Evolutionary conservation across 2,888 invertebrate genomes (phyloP).

Genomic region (Nymphalis polychloros): DNA sequence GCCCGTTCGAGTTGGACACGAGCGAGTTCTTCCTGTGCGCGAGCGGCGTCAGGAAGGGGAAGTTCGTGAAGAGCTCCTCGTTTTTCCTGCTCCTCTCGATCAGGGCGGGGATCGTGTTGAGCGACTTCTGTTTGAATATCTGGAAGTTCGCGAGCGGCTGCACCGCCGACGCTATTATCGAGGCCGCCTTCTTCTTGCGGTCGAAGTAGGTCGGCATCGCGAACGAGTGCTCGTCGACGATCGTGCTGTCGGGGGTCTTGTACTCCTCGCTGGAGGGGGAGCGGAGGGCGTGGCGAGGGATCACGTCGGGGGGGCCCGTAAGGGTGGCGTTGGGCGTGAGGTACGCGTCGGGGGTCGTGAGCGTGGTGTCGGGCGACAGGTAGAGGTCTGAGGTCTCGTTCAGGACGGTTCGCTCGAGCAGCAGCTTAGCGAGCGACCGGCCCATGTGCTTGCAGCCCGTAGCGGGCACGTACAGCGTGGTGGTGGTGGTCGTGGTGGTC

Average conservation of each 20-base stretch:
- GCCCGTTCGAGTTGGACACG: conserved; percentile 58
- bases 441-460: conserved; percentile 52
- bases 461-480: conserved; percentile 52
- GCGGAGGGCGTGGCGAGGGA: conserved; percentile 54
- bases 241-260: conserved; percentile 60
- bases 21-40: conserved; percentile 77
- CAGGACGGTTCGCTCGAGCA: conserved; percentile 54
- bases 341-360: conserved; percentile 54
- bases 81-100: conserved; percentile 59
- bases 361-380: conserved; percentile 66
- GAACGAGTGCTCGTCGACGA: conserved; percentile 58
- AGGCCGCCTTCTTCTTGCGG: conserved; percentile 63
- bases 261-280: conserved; percentile 59
- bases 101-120: conserved; percentile 72
- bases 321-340: conserved; percentile 67
- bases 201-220: conserved; percentile 78
- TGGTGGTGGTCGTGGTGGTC: conserved; percentile 49
- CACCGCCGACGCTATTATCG: conserved; percentile 57
- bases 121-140: conserved; percentile 74
- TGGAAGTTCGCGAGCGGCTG: conserved; percentile 74
- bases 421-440: conserved; percentile 57
- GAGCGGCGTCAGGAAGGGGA: conserved; percentile 82
- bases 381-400: conserved; percentile 60
- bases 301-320: conserved; percentile 62
- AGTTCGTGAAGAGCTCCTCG: conserved; percentile 79